phyloP scores from a whole-genome alignment of 2,113 vertebrate species.

The Nesogale talazaci region DNA sequence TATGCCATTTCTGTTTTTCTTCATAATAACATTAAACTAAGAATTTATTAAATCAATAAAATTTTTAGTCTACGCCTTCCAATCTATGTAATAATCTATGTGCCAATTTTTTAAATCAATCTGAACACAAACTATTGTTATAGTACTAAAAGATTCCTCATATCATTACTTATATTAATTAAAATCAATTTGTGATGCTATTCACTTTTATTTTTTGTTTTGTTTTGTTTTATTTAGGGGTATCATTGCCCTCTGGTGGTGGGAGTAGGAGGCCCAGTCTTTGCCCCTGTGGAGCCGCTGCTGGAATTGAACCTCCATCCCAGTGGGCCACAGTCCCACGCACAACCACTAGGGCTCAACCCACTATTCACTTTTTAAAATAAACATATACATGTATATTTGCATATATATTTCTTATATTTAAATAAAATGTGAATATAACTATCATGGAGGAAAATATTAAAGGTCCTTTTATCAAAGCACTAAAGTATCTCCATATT shows the following conservation, averaged over 20 bases:
- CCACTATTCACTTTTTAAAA: background rate
- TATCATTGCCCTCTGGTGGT: too few species aligned
- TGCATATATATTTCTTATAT: too few species aligned
- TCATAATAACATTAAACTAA: background rate
- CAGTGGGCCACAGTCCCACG: too few species aligned
- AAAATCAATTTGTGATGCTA: background rate
- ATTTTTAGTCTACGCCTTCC: background rate
- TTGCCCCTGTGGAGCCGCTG: too few species aligned
- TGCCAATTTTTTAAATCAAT: background rate
- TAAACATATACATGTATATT: background rate
- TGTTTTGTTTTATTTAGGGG: too few species aligned
- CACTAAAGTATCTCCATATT: constrained; percentile 35
- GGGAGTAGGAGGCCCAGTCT: too few species aligned
- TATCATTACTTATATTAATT: background rate
- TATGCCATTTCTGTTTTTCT: background rate
- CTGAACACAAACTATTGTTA: background rate
- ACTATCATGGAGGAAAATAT: background rate
- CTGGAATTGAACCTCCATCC: too few species aligned
- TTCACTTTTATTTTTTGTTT: background rate
- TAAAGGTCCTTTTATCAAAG: background rate
- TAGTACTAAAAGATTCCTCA: background rate
- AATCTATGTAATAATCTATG: background rate
- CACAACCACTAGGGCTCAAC: too few species aligned
- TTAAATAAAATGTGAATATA: background rate
- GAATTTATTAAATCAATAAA: background rate